phyloP scores from a whole-genome alignment of 2,888 invertebrate genomes.

The Nomada ferruginata region DNA sequence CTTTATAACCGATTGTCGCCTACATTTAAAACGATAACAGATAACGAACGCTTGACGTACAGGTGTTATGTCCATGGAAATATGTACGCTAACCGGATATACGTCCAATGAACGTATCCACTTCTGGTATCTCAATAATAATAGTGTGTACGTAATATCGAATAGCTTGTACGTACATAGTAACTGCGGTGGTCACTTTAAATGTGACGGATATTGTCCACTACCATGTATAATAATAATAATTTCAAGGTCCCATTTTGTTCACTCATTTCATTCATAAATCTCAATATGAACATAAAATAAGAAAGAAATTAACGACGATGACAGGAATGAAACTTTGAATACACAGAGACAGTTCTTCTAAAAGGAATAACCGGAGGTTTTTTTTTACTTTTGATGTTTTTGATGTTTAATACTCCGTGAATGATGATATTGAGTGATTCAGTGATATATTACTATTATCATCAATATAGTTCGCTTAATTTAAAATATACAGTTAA shows the following conservation, averaged over 20 bases:
- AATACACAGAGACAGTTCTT: background rate
- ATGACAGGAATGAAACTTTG: background rate
- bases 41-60: background rate
- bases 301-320: background rate
- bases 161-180: conserved; percentile 45
- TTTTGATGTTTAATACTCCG: background rate
- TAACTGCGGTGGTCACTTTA: conserved; percentile 9
- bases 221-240: background rate
- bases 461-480: background rate
- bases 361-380: background rate
- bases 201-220: background rate
- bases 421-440: background rate
- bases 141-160: conserved; percentile 47
- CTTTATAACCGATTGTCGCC: background rate
- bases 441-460: background rate
- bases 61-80: conserved; percentile 19
- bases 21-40: background rate
- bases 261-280: background rate
- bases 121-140: conserved; percentile 15
- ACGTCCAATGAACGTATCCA: conserved; percentile 9
- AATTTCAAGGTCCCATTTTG: background rate
- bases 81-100: background rate
- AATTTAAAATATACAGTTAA: conserved; percentile 13
- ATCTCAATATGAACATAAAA: background rate
- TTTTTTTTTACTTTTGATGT: background rate